Evolutionary conservation across 1,140 invertebrate genomes (phyloP), one percentile per base, ranked within the genome.

Genomic region (Hormaphis cornu): DNA sequence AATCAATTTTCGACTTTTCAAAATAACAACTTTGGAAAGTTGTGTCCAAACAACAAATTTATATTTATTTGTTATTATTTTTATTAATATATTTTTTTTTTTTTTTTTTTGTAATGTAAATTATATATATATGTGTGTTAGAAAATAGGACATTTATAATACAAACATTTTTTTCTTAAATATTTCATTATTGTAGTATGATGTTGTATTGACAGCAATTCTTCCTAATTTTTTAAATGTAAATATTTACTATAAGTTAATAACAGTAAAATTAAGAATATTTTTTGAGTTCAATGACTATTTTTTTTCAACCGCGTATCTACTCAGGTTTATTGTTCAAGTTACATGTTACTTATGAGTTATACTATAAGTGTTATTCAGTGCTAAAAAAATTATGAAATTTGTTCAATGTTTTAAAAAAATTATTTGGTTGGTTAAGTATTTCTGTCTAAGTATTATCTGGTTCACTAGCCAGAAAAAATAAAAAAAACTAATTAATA

Each of bases 91-190:
- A 58, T 40, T 40, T 40, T 44, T 5, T n/a, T 44, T 44, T 46
- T 61, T 46, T 61, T 61, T 63, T 66, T 48, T 66, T 66, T 66
- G n/a, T n/a, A n/a, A 8, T 66, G 61, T 66, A 66, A 66, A 66
- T 66, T 66, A 66, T 66, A 66, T 66, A 22, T 33, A 66, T n/a
- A n/a, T n/a, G n/a, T n/a, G n/a, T 50, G 61, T 66, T 66, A 66
- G 61, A 50, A 48, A 66, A 66, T 50, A 66, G 61, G 42, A 46
- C 22, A 66, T 48, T 46, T 66, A 66, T 66, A 46, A 48, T 44
- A 26, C 46, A 48, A 33, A 35, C 9, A 8, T 66, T 66, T 66
- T 66, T 50, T 24, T 50, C 18, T 66, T 30, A 35, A 66, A 35
- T 26, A 28, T 50, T 48, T 48, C 22, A 6, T 28, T n/a, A 16